A percentile compares a stretch with the other conserved stretches of the same genome.
phyloP scores from a whole-genome alignment of 2,797 vertebrate genomes.

The Fundulus diaphanus region DNA sequence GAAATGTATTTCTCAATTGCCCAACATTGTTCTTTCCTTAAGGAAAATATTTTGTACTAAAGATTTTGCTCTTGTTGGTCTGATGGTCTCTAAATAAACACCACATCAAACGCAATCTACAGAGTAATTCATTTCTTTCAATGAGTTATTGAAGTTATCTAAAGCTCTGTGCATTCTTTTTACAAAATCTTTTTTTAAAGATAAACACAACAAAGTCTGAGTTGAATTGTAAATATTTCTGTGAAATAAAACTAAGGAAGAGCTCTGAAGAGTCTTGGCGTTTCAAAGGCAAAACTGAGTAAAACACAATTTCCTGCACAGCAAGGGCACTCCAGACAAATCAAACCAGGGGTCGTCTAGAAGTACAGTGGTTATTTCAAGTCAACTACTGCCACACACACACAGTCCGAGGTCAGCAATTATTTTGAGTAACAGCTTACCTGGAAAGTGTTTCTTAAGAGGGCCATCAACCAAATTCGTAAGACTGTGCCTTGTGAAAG shows the following conservation, averaged over 20 bases:
- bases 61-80: neutral
- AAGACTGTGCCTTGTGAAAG: neutral
- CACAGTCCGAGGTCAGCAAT: slow-evolving; percentile 49
- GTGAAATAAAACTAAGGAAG: slow-evolving; percentile 5
- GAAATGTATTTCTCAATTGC: neutral
- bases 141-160: neutral
- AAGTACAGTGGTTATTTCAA: slow-evolving; percentile 29
- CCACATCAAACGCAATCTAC: neutral
- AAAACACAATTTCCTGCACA: slow-evolving; percentile 33
- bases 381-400: slow-evolving; percentile 29
- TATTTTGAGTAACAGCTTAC: slow-evolving; percentile 32
- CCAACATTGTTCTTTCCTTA: neutral
- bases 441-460: slow-evolving; percentile 24
- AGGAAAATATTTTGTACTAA: neutral
- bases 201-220: neutral
- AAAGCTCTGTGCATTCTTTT: neutral
- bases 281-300: slow-evolving; percentile 21
- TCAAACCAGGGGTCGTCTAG: slow-evolving; percentile 19
- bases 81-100: neutral
- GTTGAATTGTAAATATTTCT: neutral
- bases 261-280: slow-evolving; percentile 10
- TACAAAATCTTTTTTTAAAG: neutral
- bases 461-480: slow-evolving; percentile 5
- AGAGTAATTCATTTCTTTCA: neutral
- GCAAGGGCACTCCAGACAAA: slow-evolving; percentile 29